Evolutionary conservation across 2,888 invertebrate genomes (phyloP).

Genomic region (Acronicta aceris): DNA sequence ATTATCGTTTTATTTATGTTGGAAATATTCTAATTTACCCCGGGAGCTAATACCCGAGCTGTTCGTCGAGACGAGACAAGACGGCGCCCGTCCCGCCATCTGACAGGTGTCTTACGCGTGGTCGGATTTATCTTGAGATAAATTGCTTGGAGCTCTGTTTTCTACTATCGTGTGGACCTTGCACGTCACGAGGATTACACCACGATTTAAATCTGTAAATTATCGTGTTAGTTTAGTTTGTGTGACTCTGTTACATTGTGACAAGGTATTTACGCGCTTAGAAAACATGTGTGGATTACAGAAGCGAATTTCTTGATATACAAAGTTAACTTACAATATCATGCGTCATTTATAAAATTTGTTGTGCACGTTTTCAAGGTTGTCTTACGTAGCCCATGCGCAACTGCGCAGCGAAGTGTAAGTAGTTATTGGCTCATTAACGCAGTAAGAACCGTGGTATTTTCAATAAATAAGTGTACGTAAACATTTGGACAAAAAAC

Average conservation of each 20-base stretch:
- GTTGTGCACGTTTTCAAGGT: too few species aligned
- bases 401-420: too few species aligned
- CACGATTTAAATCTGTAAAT: slow-evolving; percentile 53
- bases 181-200: slow-evolving; percentile 58
- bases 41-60: slow-evolving; percentile 73
- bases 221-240: slow-evolving; percentile 53
- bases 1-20: slow-evolving; percentile 84
- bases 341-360: too few species aligned
- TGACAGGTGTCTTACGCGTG: slow-evolving; percentile 85
- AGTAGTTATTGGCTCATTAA: neutral
- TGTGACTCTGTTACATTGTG: slow-evolving; percentile 33
- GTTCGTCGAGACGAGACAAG: slow-evolving; percentile 74
- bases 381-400: too few species aligned
- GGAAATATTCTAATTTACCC: slow-evolving; percentile 82
- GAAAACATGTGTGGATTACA: slow-evolving; percentile 5
- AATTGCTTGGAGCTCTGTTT: slow-evolving; percentile 69
- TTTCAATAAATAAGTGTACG: neutral
- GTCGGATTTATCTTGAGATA: slow-evolving; percentile 81
- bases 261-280: slow-evolving; percentile 24
- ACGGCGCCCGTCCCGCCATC: slow-evolving; percentile 74
- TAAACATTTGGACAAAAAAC: neutral
- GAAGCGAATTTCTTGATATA: too few species aligned
- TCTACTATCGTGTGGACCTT: slow-evolving; percentile 60
- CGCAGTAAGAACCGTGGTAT: neutral
- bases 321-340: too few species aligned